Base-by-base conservation (phyloP, 2,113 vertebrate species). In the Pica pica region DNA sequence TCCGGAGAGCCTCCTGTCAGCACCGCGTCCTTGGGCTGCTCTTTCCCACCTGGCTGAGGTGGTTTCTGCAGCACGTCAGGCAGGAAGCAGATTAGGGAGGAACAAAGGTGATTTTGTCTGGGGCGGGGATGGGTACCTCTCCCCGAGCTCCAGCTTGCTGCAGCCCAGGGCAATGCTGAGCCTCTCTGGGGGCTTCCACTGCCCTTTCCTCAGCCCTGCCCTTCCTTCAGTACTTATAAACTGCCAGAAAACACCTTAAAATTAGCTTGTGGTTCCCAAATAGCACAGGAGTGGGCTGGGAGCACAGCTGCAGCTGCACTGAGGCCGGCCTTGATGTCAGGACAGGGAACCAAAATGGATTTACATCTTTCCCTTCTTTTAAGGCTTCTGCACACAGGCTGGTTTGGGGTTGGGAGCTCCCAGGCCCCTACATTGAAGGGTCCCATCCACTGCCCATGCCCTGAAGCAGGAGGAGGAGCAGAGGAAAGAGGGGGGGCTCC, bases 91-190 rank as follows among this genome's bases (percentile, higher is more conserved):
- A 59, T 95, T 70, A 76, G 2, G 73, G 55, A 75, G 68, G 63
- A 97, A 97, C 96, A 97, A 97, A 97, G 90, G 88, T 23, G 75
- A 82, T 80, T 65, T 93, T 97, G 96, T 97, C 75, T 1, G 3
- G 65, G 76, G 53, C 83, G 57, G 41, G 77, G 83, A 69, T 24
- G 63, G 68, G n/a, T 67, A 27, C 63, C 44, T 65, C 33, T 70
- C 41, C 24, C 50, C 0, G 8, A 55, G 44, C 77, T 79, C 75
- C 78, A 39, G 70, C 56, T 35, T 26, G 46, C 55, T 37, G 86
- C 56, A 35, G 77, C 56, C 7, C 2, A 47, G 31, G 28, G 49
- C 24, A 44, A 8, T 16, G 41, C 65, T 17, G 13, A 75, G 46
- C 68, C 30, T 41, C 39, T 12, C 81, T 0, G 7, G 33, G 68